These are phyloP conservation scores for Martes martes DNA, from an alignment of 2,113 vertebrate species.

Conservation along the genomic window DNA sequence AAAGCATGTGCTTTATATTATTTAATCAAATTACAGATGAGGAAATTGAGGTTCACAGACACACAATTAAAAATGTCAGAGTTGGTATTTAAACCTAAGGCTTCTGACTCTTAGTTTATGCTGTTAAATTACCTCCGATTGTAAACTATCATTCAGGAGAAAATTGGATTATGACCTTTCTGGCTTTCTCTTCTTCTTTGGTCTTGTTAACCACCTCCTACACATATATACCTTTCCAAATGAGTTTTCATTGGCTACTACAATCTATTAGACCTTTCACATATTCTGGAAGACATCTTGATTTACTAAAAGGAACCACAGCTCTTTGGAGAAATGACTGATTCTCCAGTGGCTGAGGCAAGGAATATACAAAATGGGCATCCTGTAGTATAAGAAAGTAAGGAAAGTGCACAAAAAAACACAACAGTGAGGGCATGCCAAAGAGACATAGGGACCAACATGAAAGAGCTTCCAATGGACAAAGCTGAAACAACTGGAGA, in stretches of 20 bases:
- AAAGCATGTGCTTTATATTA: background rate
- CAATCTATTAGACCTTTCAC: background rate
- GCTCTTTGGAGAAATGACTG: background rate
- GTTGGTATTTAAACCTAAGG: background rate
- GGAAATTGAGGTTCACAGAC: background rate
- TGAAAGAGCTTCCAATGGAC: background rate
- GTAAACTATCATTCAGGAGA: background rate
- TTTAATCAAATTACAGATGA: background rate
- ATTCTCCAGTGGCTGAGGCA: background rate
- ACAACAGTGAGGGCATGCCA: background rate
- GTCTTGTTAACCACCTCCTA: background rate
- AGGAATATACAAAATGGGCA: background rate
- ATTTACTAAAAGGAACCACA: constrained; percentile 6
- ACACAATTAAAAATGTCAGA: background rate
- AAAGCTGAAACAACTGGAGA: background rate
- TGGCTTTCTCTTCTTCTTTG: background rate
- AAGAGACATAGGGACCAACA: background rate
- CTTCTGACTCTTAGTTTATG: background rate
- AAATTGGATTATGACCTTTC: background rate
- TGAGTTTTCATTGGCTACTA: background rate
- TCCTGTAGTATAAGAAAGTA: background rate
- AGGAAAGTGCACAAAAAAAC: background rate
- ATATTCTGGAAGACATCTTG: background rate
- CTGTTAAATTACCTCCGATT: background rate
- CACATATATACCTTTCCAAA: background rate